A percentile compares a stretch with the other conserved stretches of the same genome.
These are phyloP conservation scores for Epinotia demarniana DNA, from an alignment of 2,888 invertebrate species.

Conservation along the genomic window DNA sequence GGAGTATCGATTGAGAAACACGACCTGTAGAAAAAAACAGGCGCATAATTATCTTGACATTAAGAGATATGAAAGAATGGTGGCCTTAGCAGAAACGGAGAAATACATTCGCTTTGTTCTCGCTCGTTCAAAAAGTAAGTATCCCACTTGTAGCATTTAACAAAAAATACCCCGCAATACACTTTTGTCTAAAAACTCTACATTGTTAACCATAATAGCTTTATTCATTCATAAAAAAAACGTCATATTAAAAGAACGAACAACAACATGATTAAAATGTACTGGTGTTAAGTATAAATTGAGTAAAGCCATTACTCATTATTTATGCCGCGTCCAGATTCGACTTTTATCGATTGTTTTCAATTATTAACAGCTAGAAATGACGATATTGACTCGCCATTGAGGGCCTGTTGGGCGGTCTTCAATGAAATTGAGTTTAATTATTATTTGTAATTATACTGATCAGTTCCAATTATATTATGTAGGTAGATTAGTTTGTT, in stretches of 20 bases:
- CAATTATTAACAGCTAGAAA: not conserved
- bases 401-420: not conserved
- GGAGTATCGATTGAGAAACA: too few relatives aligned
- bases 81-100: too few relatives aligned
- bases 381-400: not conserved
- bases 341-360: constrained; percentile 8
- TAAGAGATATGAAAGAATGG: too few relatives aligned
- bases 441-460: not conserved
- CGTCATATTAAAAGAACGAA: not conserved
- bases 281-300: not conserved
- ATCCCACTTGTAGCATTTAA: too few relatives aligned
- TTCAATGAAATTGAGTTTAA: not conserved
- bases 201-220: not conserved
- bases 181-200: too few relatives aligned
- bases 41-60: too few relatives aligned
- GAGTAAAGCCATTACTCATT: not conserved
- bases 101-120: too few relatives aligned
- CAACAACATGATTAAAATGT: not conserved
- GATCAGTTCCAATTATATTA: not conserved
- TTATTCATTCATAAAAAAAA: not conserved
- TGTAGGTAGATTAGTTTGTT: too few relatives aligned
- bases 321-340: constrained; percentile 6
- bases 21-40: too few relatives aligned
- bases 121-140: too few relatives aligned
- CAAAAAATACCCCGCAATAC: too few relatives aligned